A percentile compares a stretch with the other conserved stretches of the same genome.
These are phyloP conservation scores for Spea multiplicata DNA, from an alignment of 2,113 vertebrate species.

Conservation along the genomic window DNA sequence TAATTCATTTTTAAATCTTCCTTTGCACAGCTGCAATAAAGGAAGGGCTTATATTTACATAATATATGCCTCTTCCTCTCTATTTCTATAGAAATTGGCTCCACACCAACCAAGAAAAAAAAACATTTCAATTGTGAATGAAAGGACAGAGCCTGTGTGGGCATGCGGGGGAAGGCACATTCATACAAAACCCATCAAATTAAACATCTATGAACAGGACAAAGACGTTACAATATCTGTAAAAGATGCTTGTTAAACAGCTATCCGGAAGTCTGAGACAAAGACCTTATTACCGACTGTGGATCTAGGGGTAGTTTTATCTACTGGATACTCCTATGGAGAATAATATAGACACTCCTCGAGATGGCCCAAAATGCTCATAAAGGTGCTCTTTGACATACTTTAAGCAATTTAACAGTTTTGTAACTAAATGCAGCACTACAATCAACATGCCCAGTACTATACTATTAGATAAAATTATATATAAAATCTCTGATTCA, in stretches of 20 bases:
- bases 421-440: too few relatives aligned
- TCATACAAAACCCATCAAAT: conserved; percentile 1
- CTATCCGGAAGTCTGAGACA: neutral
- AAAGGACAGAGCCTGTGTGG: conserved; percentile 23
- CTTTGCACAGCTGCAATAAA: conserved; percentile 17
- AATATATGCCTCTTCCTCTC: conserved; percentile 6
- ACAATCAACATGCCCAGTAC: too few relatives aligned
- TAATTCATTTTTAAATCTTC: neutral
- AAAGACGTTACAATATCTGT: conserved; percentile 5
- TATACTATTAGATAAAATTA: too few relatives aligned
- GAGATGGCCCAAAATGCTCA: too few relatives aligned
- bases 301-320: too few relatives aligned
- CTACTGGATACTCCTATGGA: too few relatives aligned
- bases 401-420: too few relatives aligned
- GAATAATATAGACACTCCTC: too few relatives aligned
- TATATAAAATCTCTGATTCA: too few relatives aligned
- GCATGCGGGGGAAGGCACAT: conserved; percentile 1
- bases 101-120: neutral
- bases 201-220: conserved; percentile 2
- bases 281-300: too few relatives aligned
- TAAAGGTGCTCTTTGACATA: too few relatives aligned
- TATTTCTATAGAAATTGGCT: conserved; percentile 34
- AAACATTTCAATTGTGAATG: neutral
- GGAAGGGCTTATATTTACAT: conserved; percentile 19
- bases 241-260: neutral